Percentiles rank a stretch among this genome's conserved stretches.
These are phyloP conservation scores for Agapornis canus DNA, from an alignment of 2,797 vertebrate species.

Conservation along the genomic window DNA sequence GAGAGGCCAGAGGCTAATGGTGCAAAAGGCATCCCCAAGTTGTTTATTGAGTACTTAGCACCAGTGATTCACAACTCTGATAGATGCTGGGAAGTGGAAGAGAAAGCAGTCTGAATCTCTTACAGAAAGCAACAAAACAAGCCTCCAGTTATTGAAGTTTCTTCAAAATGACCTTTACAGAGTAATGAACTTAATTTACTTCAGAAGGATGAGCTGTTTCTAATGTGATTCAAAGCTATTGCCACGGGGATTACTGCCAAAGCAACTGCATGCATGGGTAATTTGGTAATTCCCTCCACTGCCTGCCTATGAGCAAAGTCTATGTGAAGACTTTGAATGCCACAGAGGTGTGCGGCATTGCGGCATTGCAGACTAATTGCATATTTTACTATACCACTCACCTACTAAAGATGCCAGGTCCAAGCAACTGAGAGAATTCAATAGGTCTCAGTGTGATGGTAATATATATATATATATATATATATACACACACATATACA, in stretches of 20 bases:
- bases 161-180: not conserved
- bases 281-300: not conserved
- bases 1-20: not conserved
- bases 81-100: not conserved
- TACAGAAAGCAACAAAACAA: not conserved
- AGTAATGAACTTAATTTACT: not conserved
- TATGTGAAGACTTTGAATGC: not conserved
- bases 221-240: not conserved
- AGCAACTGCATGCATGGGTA: not conserved
- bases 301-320: not conserved
- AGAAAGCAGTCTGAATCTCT: not conserved
- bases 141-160: not conserved
- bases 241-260: not conserved
- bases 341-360: not conserved
- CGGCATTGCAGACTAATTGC: fast-evolving
- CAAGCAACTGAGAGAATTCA: not conserved
- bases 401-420: not conserved
- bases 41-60: not conserved
- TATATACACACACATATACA: not conserved
- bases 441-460: no score
- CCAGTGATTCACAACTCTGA: not conserved
- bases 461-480: not conserved
- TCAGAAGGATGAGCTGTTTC: not conserved
- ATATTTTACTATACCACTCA: not conserved
- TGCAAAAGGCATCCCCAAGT: not conserved